A percentile compares a stretch with the other conserved stretches of the same genome.
phyloP scores from a whole-genome alignment of 2,888 invertebrate species.

The Orthosia cruda region DNA sequence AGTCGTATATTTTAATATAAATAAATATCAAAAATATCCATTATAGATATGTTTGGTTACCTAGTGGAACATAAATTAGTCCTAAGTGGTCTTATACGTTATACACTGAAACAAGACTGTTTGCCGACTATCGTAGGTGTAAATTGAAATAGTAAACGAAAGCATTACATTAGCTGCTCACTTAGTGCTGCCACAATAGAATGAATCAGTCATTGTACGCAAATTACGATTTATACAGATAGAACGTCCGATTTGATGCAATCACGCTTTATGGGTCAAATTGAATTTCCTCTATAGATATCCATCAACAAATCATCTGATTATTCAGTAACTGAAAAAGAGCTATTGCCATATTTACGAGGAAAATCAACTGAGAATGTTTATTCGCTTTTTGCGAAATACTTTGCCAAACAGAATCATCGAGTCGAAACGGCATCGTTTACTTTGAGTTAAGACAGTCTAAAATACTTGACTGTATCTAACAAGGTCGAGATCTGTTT shows the following conservation, averaged over 20 bases:
- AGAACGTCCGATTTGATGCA: conserved; percentile 50
- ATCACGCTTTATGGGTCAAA: conserved; percentile 57
- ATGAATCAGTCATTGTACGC: conserved; percentile 80
- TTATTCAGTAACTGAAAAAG: conserved; percentile 9
- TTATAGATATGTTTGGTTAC: not conserved
- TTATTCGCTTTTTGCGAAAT: conserved; percentile 41
- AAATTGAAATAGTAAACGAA: conserved; percentile 43
- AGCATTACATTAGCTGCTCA: conserved; percentile 59
- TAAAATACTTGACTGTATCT: conserved; percentile 40
- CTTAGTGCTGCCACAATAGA: conserved; percentile 62
- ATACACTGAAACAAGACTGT: conserved; percentile 18
- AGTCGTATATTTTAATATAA: not conserved
- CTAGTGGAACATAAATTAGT: not conserved
- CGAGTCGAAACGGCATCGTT: conserved; percentile 31
- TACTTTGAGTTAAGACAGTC: conserved; percentile 6
- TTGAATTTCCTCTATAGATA: conserved; percentile 35
- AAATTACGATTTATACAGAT: conserved; percentile 70
- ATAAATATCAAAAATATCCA: not conserved
- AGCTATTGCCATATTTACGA: conserved; percentile 24
- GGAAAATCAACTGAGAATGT: conserved; percentile 18
- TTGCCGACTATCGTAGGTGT: conserved; percentile 29
- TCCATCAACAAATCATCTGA: conserved; percentile 33
- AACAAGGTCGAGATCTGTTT: conserved; percentile 37
- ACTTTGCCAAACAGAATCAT: conserved; percentile 41
- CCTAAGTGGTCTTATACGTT: not conserved